phyloP scores from a whole-genome alignment of 1,140 invertebrate species.

The Choristoneura fumiferana region DNA sequence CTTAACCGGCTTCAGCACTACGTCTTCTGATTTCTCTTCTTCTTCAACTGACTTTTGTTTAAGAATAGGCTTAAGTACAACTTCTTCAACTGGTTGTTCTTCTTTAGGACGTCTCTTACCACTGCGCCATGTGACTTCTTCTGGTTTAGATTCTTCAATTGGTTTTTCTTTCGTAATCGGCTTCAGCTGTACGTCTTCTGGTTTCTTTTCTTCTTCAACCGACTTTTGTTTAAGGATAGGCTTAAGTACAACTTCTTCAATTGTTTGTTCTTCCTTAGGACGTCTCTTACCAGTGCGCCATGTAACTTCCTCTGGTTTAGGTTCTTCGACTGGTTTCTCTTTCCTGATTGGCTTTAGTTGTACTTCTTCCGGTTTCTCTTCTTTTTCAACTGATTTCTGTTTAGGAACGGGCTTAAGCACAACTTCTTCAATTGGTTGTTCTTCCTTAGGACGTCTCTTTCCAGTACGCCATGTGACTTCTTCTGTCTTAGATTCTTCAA shows the following conservation, averaged over 20 bases:
- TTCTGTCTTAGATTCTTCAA: constrained; percentile 5
- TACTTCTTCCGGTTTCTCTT: constrained; percentile 57
- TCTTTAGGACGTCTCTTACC: neutral
- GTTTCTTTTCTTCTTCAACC: constrained; percentile 16
- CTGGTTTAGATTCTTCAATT: neutral
- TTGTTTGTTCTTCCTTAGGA: neutral
- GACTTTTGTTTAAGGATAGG: constrained; percentile 11
- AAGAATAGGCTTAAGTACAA: constrained; percentile 28
- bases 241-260: constrained; percentile 19
- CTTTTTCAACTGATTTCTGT: constrained; percentile 56
- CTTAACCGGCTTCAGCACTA: constrained; percentile 25
- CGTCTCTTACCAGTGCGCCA: constrained; percentile 1
- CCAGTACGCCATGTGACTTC: neutral
- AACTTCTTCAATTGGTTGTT: constrained; percentile 17
- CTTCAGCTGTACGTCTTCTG: constrained; percentile 4
- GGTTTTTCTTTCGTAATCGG: constrained; percentile 18
- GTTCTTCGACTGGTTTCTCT: constrained; percentile 1
- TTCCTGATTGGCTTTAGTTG: constrained; percentile 48
- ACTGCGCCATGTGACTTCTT: constrained; percentile 23
- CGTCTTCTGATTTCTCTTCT: constrained; percentile 30
- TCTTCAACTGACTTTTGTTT: constrained; percentile 26
- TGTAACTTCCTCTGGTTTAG: neutral
- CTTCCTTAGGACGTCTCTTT: constrained; percentile 2
- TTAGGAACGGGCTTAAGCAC: constrained; percentile 33
- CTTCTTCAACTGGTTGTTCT: constrained; percentile 25